Evolutionary conservation across 2,113 vertebrate species (phyloP).

Genomic region (Alectura lathami): DNA sequence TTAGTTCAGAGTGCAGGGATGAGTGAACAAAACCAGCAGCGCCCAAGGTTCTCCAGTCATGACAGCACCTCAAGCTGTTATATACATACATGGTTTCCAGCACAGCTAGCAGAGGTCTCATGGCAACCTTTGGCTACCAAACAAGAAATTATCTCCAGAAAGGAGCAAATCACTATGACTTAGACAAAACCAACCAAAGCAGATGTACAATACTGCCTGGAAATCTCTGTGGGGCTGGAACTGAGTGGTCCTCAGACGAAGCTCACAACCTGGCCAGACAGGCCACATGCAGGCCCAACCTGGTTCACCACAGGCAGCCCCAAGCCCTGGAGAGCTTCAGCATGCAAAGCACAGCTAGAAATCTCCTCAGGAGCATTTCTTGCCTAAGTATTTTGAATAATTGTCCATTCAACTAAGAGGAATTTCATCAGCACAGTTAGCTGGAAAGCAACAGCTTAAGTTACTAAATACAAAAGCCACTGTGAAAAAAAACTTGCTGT

Average conservation of each 20-base stretch:
- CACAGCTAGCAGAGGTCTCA: not conserved
- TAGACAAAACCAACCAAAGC: not conserved
- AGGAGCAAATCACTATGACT: not conserved
- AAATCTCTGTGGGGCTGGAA: not conserved
- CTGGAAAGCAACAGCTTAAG: not conserved
- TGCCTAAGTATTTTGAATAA: not conserved
- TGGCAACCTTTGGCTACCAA: not conserved
- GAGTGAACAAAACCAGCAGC: not conserved
- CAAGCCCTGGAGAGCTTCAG: not conserved
- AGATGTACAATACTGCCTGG: not conserved
- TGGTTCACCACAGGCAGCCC: not conserved
- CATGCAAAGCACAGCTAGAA: not conserved
- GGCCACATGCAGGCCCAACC: fast-evolving
- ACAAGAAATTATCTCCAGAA: not conserved
- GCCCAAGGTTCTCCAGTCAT: not conserved
- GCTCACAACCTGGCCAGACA: not conserved
- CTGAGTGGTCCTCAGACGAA: not conserved
- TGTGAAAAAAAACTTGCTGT: not conserved
- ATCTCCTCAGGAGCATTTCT: not conserved
- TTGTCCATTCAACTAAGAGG: not conserved
- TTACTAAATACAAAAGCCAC: not conserved
- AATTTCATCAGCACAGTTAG: not conserved
- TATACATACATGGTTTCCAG: not conserved
- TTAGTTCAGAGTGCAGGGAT: not conserved
- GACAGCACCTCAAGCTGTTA: not conserved